These are phyloP conservation scores for Trichonephila clavipes DNA, from an alignment of 1,140 invertebrate species.

Conservation along the genomic window DNA sequence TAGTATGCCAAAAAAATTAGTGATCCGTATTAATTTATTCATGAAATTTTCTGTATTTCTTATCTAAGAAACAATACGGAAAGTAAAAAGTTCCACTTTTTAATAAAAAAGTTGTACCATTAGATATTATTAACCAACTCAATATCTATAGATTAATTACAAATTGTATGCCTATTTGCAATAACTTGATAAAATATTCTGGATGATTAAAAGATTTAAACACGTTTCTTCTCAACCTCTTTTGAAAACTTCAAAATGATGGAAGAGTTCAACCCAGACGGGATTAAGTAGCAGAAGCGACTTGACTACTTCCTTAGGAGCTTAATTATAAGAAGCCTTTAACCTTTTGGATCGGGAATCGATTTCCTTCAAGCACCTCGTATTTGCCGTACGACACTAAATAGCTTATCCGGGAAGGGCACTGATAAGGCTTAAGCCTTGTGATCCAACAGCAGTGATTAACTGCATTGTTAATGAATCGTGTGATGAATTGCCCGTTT, in stretches of 20 bases:
- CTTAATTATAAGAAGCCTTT: constrained; percentile 37
- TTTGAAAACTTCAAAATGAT: constrained; percentile 1
- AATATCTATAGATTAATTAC: too few relatives aligned
- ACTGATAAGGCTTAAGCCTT: constrained; percentile 67
- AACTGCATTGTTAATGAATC: constrained; percentile 74
- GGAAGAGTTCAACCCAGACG: background rate
- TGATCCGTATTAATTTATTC: too few relatives aligned
- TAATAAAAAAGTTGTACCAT: too few relatives aligned
- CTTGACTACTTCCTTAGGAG: background rate
- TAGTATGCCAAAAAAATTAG: too few relatives aligned
- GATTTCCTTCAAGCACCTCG: background rate
- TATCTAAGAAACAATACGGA: too few relatives aligned
- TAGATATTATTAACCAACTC: too few relatives aligned
- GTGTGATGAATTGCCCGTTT: constrained; percentile 70
- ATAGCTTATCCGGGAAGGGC: constrained; percentile 56
- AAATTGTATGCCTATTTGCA: too few relatives aligned
- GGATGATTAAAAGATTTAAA: background rate
- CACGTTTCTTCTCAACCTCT: background rate
- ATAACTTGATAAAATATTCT: too few relatives aligned
- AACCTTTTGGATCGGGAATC: constrained; percentile 39
- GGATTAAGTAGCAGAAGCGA: constrained; percentile 8
- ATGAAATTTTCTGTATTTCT: too few relatives aligned
- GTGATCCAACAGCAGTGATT: constrained; percentile 64
- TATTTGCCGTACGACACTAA: constrained; percentile 54
- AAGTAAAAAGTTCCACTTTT: too few relatives aligned